Evolutionary conservation across 2,113 vertebrate genomes (phyloP).

Genomic region (Istiophorus platypterus): DNA sequence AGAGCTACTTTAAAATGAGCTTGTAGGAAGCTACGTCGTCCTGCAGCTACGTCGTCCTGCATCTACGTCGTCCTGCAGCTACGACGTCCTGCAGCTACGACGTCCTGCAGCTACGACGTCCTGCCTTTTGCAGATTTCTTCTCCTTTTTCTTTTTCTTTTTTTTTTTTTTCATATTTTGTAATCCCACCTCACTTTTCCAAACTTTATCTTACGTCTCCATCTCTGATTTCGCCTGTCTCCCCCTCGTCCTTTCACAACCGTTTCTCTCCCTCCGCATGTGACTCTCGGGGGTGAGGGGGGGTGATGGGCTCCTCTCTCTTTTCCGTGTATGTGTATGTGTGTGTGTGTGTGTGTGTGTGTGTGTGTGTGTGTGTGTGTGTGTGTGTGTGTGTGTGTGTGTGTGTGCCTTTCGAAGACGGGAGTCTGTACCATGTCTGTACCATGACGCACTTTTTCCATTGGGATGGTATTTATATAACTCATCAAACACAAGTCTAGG

Average conservation of each 20-base stretch:
- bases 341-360: slow-evolving; percentile 23
- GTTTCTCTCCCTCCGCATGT: slow-evolving; percentile 38
- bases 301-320: slow-evolving; percentile 35
- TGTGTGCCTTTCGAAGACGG: slow-evolving; percentile 58
- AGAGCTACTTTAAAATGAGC: neutral
- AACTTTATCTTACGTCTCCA: neutral
- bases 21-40: no score
- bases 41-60: no score
- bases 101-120: no score
- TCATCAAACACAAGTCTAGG: slow-evolving; percentile 77
- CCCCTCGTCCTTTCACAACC: neutral
- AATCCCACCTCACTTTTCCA: neutral
- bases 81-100: no score
- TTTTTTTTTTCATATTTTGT: no score
- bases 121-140: neutral
- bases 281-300: slow-evolving; percentile 32
- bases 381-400: slow-evolving; percentile 19
- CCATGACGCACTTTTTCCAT: slow-evolving; percentile 83
- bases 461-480: slow-evolving; percentile 83
- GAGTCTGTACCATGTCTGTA: slow-evolving; percentile 80
- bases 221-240: slow-evolving; percentile 3
- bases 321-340: slow-evolving; percentile 19
- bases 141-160: no score
- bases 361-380: slow-evolving; percentile 3
- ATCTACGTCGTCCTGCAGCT: no score